phyloP scores from a whole-genome alignment of 2,113 vertebrate species.

The Daphoenositta chrysoptera region DNA sequence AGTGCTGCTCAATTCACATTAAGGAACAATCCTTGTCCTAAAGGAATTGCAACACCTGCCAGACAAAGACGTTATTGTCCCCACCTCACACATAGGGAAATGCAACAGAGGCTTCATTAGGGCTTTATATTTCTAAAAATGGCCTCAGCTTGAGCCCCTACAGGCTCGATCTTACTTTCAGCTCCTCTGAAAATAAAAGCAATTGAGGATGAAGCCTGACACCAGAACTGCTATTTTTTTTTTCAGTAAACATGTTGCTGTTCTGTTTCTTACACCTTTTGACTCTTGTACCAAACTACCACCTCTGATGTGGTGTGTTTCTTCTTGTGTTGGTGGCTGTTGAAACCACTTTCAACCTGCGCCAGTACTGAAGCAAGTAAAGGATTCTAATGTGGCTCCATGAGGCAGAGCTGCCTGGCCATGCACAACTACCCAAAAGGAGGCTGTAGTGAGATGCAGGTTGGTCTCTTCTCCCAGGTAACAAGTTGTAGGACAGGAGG shows the following conservation, averaged over 20 bases:
- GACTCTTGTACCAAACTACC: not conserved
- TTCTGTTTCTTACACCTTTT: not conserved
- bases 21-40: not conserved
- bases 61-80: constrained; percentile 3
- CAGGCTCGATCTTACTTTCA: not conserved
- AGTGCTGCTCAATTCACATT: not conserved
- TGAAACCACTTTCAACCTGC: not conserved
- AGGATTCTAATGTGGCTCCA: not conserved
- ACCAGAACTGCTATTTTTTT: not conserved
- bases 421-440: not conserved
- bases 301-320: not conserved
- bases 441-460: not conserved
- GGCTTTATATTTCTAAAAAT: not conserved
- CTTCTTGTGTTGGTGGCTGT: not conserved
- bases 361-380: not conserved
- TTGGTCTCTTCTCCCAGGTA: not conserved
- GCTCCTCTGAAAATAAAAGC: not conserved
- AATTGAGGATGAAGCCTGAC: not conserved
- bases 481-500: not conserved
- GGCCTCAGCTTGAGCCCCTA: not conserved
- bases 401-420: not conserved
- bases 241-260: not conserved
- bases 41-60: not conserved
- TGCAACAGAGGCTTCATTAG: not conserved
- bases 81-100: not conserved